A percentile compares a stretch with the other conserved stretches of the same genome.
Evolutionary conservation across 2,888 invertebrate genomes (phyloP).

Genomic region (Mesorhabditis belari): DNA sequence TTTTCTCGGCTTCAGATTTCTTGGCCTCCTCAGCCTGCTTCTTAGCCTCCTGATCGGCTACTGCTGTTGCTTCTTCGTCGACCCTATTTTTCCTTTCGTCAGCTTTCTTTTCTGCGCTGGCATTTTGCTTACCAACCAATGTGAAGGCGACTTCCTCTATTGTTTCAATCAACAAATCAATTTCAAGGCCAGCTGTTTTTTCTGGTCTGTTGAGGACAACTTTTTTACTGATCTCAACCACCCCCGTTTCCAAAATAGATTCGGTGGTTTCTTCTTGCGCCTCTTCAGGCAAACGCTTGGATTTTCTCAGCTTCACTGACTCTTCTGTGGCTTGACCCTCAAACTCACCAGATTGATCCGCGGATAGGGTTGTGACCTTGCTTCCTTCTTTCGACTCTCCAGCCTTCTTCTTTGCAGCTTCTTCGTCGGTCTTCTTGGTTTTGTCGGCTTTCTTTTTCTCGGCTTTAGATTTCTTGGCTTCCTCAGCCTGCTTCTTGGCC

Average conservation of each 20-base stretch:
- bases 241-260: too few relatives aligned
- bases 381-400: background rate
- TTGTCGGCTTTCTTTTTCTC: background rate
- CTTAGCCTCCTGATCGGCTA: too few relatives aligned
- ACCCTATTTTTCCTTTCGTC: too few relatives aligned
- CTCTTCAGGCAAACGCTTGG: too few relatives aligned
- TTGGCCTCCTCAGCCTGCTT: background rate
- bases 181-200: background rate
- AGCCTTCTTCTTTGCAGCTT: background rate
- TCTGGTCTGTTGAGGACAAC: too few relatives aligned
- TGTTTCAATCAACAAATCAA: background rate
- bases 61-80: too few relatives aligned
- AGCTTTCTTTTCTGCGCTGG: too few relatives aligned
- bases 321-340: background rate
- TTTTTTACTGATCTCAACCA: too few relatives aligned
- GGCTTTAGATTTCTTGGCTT: background rate
- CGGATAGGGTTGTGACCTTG: too few relatives aligned
- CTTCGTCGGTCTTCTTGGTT: background rate
- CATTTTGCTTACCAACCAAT: too few relatives aligned
- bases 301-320: background rate
- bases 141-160: background rate
- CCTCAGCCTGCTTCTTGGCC: conserved; percentile 7
- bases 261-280: too few relatives aligned
- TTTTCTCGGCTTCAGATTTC: background rate
- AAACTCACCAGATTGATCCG: background rate